A percentile compares a stretch with the other conserved stretches of the same genome.
These are phyloP conservation scores for Arvicanthis niloticus DNA, from an alignment of 2,113 vertebrate genomes.

Conservation along the genomic window DNA sequence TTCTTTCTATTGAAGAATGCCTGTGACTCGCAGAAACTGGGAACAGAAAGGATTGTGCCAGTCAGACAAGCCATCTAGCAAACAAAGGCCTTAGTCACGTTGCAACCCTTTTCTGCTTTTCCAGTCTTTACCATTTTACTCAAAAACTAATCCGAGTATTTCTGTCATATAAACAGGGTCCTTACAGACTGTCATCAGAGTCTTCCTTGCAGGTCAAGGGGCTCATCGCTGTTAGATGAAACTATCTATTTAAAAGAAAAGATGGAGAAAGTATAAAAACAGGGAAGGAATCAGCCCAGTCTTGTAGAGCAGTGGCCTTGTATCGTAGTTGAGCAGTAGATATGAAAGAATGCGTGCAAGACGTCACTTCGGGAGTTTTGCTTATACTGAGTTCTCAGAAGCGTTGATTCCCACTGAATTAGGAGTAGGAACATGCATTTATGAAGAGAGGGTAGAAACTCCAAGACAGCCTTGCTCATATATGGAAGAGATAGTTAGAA, in stretches of 20 bases:
- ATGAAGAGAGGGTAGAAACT: background rate
- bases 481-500: background rate
- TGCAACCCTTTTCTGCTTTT: background rate
- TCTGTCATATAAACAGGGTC: background rate
- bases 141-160: background rate
- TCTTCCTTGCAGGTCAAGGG: background rate
- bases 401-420: background rate
- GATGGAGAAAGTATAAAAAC: background rate
- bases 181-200: background rate
- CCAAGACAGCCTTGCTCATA: background rate
- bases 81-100: background rate
- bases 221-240: constrained; percentile 65
- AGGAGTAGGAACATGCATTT: background rate
- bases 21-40: background rate
- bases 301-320: no score
- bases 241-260: background rate
- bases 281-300: background rate
- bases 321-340: no score
- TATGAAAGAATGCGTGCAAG: background rate
- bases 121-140: constrained; percentile 41
- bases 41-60: background rate
- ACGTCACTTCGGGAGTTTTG: background rate
- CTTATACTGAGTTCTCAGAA: constrained; percentile 37
- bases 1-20: background rate
- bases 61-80: background rate